These are phyloP conservation scores for Chrysemys picta DNA, from an alignment of 2,113 vertebrate species.

Conservation along the genomic window DNA sequence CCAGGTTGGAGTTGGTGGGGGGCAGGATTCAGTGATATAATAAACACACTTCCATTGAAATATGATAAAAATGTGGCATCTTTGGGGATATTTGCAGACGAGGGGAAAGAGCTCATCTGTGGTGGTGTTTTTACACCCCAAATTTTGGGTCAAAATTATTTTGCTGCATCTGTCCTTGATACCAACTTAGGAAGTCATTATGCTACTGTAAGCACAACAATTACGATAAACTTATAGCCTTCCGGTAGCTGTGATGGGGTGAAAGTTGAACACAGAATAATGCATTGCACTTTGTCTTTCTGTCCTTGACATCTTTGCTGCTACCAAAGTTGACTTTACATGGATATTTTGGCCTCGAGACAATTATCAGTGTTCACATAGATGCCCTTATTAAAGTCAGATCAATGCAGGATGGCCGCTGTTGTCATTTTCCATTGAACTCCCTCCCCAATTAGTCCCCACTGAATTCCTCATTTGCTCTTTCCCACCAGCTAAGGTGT, in stretches of 20 bases:
- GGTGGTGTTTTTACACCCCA: background rate
- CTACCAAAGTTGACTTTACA: constrained; percentile 18
- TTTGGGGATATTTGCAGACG: background rate
- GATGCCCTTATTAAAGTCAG: constrained; percentile 36
- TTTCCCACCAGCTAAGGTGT: constrained; percentile 29
- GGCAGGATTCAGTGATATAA: background rate
- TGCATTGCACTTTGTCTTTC: constrained; percentile 4
- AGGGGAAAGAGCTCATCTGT: background rate
- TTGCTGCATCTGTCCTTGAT: background rate
- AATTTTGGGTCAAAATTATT: background rate
- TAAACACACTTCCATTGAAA: background rate
- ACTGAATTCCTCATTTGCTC: constrained; percentile 13
- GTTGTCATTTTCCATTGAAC: constrained; percentile 56
- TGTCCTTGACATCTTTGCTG: constrained; percentile 27
- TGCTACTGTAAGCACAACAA: background rate
- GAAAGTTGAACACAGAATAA: constrained; percentile 11
- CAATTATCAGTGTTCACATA: constrained; percentile 39
- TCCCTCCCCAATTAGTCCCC: constrained; percentile 34
- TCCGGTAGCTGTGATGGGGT: constrained; percentile 2
- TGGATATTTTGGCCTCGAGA: constrained; percentile 46
- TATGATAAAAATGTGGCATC: background rate
- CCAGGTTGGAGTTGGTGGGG: background rate
- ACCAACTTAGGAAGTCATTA: background rate
- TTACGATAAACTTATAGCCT: background rate
- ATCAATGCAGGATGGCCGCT: constrained; percentile 49